Percentiles rank a stretch among this genome's conserved stretches.
Conservation (phyloP, 2,113 vertebrate genomes). For the Mionectes macconnelli region DNA sequence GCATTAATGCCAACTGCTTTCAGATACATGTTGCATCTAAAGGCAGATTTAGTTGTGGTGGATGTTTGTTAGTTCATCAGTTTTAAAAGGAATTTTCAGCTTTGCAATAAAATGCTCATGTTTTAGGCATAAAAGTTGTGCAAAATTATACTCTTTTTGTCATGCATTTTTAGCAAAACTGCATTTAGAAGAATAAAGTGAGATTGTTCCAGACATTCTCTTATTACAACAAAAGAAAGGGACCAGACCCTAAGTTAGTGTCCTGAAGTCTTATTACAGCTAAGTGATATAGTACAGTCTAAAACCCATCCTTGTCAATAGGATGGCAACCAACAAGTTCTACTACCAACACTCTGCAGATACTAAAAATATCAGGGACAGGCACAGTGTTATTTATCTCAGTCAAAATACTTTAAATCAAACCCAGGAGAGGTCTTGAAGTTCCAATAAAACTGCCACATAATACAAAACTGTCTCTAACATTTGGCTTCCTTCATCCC, state of each 20-base stretch:
- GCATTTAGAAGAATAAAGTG: slow-evolving; percentile 61
- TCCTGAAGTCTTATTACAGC: slow-evolving; percentile 30
- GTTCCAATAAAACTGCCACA: slow-evolving; percentile 18
- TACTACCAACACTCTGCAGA: background rate
- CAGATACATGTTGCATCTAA: background rate
- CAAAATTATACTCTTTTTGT: slow-evolving; percentile 53
- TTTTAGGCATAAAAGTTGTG: slow-evolving; percentile 63
- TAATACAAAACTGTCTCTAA: slow-evolving; percentile 20
- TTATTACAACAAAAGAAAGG: slow-evolving; percentile 41
- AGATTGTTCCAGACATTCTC: slow-evolving; percentile 64
- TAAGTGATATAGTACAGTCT: slow-evolving; percentile 30
- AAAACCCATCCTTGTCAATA: slow-evolving; percentile 40
- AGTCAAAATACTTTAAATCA: slow-evolving; percentile 3
- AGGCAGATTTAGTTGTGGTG: background rate
- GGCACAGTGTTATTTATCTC: slow-evolving; percentile 35
- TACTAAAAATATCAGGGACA: slow-evolving; percentile 25
- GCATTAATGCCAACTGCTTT: background rate
- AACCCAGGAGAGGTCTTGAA: slow-evolving; percentile 10
- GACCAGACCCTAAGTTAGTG: slow-evolving; percentile 10
- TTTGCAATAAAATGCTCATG: slow-evolving; percentile 28
- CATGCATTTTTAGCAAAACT: slow-evolving; percentile 56
- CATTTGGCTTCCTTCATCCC: slow-evolving; percentile 12
- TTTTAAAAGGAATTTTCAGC: slow-evolving; percentile 29
- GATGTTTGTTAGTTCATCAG: slow-evolving; percentile 15
- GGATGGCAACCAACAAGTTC: slow-evolving; percentile 33